Percentiles rank a stretch among this genome's conserved stretches.
Conservation (phyloP, 2,113 vertebrate species). For the Rhinopomastus cyanomelas region DNA sequence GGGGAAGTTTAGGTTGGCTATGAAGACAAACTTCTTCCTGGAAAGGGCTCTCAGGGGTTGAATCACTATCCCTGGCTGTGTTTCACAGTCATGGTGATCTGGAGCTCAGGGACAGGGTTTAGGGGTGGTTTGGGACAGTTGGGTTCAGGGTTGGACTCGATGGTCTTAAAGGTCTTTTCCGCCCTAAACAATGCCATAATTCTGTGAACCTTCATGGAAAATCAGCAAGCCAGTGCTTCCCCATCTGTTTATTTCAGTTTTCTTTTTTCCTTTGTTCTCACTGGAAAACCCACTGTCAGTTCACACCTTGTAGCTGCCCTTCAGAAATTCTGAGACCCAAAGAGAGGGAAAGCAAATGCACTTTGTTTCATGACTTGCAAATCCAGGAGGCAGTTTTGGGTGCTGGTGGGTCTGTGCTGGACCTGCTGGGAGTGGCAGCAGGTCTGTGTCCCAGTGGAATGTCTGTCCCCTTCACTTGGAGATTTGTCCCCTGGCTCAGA, state of each 20-base stretch:
- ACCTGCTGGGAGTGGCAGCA: neutral
- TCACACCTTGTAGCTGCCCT: too few species aligned
- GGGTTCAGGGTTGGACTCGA: too few species aligned
- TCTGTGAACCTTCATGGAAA: neutral
- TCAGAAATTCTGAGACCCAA: too few species aligned
- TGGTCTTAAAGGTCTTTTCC: too few species aligned
- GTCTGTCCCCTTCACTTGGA: neutral
- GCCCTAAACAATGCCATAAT: too few species aligned
- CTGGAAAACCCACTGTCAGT: rapidly evolving
- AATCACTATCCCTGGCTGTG: too few species aligned
- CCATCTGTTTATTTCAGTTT: rapidly evolving
- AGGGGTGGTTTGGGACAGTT: too few species aligned
- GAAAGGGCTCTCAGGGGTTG: too few species aligned
- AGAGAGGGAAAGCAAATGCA: neutral
- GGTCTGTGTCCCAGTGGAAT: neutral
- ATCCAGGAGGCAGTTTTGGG: neutral
- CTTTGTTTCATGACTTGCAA: neutral
- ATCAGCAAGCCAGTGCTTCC: neutral
- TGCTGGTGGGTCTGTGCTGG: neutral
- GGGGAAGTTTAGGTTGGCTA: too few species aligned
- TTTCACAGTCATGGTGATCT: too few species aligned
- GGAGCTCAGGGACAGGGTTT: too few species aligned
- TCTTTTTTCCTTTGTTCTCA: neutral
- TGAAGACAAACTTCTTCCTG: too few species aligned
- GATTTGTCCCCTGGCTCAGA: neutral